Evolutionary conservation across 1,140 invertebrate genomes (phyloP).

Genomic region (Steinernema khuongi): DNA sequence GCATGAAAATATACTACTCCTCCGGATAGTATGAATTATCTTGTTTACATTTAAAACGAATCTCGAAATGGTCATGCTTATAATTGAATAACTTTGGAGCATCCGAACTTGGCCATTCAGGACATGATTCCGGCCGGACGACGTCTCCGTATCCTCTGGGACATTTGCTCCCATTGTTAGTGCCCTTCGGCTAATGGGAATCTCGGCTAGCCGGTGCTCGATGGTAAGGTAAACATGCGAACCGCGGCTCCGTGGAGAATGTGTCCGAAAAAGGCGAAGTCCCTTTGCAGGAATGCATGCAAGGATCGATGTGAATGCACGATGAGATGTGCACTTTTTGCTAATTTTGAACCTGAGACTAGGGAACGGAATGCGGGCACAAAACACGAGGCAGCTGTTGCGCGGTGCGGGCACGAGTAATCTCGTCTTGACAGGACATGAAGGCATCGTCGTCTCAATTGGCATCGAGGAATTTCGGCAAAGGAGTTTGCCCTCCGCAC

Average conservation of each 20-base stretch:
- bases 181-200: background rate
- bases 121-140: background rate
- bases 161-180: background rate
- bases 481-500: background rate
- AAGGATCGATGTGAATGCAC: too few relatives aligned
- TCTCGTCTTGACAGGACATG: too few relatives aligned
- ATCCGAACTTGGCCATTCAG: background rate
- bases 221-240: background rate
- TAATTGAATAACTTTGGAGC: conserved; percentile 14
- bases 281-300: too few relatives aligned
- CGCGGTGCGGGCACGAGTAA: too few relatives aligned
- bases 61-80: conserved; percentile 8
- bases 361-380: too few relatives aligned
- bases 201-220: background rate
- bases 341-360: too few relatives aligned
- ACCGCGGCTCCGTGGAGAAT: background rate
- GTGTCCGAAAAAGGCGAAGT: too few relatives aligned
- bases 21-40: conserved; percentile 7
- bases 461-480: background rate
- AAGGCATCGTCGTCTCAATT: too few relatives aligned
- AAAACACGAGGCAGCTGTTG: too few relatives aligned
- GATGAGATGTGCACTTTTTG: too few relatives aligned
- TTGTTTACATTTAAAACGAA: conserved; percentile 15
- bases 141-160: background rate
- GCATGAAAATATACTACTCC: background rate